Conservation (phyloP, 2,113 vertebrate species). For the Eulemur macaco region DNA sequence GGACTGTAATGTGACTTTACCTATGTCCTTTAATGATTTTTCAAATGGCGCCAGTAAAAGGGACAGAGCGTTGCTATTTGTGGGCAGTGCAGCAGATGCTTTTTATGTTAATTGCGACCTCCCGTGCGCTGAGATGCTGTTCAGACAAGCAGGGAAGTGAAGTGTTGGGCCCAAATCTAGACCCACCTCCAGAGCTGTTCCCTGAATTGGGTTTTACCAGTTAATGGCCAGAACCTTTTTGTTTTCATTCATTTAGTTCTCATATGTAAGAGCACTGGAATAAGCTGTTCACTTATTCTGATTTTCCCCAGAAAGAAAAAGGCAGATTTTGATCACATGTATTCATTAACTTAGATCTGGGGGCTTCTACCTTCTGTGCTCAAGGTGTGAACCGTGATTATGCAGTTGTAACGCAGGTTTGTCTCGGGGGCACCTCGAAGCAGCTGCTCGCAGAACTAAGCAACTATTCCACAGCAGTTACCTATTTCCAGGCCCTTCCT, state of each 20-base stretch:
- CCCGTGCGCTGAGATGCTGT: neutral
- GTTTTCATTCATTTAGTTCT: neutral
- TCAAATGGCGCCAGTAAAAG: neutral
- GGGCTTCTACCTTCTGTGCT: neutral
- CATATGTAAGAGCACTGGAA: neutral
- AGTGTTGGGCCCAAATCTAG: neutral
- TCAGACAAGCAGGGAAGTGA: neutral
- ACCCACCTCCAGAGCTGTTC: neutral
- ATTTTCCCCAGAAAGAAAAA: neutral
- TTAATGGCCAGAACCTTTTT: neutral
- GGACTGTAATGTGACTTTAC: neutral
- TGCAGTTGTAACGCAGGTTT: fast-evolving
- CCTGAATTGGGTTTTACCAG: neutral
- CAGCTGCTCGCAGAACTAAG: neutral
- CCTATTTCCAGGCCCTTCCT: neutral
- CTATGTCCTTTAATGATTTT: neutral
- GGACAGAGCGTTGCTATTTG: neutral
- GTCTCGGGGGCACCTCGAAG: neutral
- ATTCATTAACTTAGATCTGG: neutral
- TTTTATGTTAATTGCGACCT: neutral
- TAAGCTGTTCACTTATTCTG: neutral
- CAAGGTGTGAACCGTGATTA: neutral
- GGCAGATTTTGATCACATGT: neutral
- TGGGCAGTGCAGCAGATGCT: neutral
- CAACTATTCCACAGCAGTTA: fast-evolving